A percentile compares a stretch with the other conserved stretches of the same genome.
These are phyloP conservation scores for Steatocranus sp. DNA, from an alignment of 2,797 vertebrate species.

Conservation along the genomic window DNA sequence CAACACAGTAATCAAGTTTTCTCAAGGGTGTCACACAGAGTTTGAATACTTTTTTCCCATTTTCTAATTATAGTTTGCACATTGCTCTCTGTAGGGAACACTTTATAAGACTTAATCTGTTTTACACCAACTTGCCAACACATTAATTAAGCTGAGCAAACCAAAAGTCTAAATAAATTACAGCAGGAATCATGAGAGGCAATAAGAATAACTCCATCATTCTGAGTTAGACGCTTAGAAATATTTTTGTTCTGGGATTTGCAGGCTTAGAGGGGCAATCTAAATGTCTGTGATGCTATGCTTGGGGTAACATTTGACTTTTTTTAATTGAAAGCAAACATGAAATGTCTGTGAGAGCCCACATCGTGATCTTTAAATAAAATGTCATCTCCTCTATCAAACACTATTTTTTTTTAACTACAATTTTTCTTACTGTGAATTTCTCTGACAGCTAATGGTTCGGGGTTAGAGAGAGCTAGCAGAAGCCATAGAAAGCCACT, in stretches of 20 bases:
- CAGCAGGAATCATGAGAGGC: constrained; percentile 9
- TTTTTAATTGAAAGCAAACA: neutral
- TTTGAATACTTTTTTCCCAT: neutral
- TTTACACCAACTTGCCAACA: constrained; percentile 27
- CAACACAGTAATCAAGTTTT: constrained; percentile 37
- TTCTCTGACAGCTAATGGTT: neutral
- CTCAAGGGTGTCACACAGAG: constrained; percentile 24
- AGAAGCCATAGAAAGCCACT: neutral
- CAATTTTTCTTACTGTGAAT: neutral
- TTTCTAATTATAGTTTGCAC: constrained; percentile 45
- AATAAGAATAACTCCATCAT: neutral
- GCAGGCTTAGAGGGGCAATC: neutral
- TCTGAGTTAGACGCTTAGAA: neutral
- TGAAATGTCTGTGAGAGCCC: neutral
- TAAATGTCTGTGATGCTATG: neutral
- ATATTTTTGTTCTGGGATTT: neutral
- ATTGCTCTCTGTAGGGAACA: constrained; percentile 27
- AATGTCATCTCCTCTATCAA: neutral
- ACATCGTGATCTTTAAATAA: neutral
- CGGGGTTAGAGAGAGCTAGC: constrained; percentile 25
- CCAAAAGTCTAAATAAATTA: constrained; percentile 31
- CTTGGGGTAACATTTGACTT: neutral
- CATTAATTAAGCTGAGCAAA: constrained; percentile 43
- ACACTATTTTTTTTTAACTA: neutral
- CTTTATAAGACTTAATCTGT: constrained; percentile 47